Evolutionary conservation across 2,113 vertebrate genomes (phyloP).

Genomic region (Helogale parvula): DNA sequence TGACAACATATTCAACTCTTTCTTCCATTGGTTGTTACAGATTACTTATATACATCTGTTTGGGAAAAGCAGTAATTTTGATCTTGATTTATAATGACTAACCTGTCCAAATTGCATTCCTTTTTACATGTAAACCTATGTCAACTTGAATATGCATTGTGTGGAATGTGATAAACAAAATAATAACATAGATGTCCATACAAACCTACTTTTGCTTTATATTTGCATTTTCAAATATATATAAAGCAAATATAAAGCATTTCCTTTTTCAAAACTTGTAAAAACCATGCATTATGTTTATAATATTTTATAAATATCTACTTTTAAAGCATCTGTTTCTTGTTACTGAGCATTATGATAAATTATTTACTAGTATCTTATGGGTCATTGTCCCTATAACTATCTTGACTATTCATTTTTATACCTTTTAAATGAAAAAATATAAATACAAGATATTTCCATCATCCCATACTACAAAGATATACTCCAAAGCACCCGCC

Average conservation of each 20-base stretch:
- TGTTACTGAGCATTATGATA: not conserved
- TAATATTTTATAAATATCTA: not conserved
- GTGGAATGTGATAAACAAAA: not conserved
- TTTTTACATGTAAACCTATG: not conserved
- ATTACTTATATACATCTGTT: not conserved
- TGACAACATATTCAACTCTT: rapidly evolving
- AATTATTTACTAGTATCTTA: not conserved
- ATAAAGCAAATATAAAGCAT: not conserved
- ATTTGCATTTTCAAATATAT: not conserved
- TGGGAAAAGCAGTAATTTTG: not conserved
- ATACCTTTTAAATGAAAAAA: not conserved
- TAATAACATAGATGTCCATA: not conserved
- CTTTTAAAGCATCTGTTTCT: not conserved
- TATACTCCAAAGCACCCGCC: not conserved
- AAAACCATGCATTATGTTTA: not conserved
- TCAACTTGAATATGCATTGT: not conserved
- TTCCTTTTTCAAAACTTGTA: not conserved
- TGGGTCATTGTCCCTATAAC: not conserved
- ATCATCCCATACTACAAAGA: not conserved
- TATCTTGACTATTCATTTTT: not conserved
- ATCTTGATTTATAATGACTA: not conserved
- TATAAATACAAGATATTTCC: not conserved
- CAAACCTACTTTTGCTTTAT: not conserved
- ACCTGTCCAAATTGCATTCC: not conserved
- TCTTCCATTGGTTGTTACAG: not conserved